These are phyloP conservation scores for Neolamprologus devosi DNA, from an alignment of 2,113 vertebrate genomes.

Conservation along the genomic window DNA sequence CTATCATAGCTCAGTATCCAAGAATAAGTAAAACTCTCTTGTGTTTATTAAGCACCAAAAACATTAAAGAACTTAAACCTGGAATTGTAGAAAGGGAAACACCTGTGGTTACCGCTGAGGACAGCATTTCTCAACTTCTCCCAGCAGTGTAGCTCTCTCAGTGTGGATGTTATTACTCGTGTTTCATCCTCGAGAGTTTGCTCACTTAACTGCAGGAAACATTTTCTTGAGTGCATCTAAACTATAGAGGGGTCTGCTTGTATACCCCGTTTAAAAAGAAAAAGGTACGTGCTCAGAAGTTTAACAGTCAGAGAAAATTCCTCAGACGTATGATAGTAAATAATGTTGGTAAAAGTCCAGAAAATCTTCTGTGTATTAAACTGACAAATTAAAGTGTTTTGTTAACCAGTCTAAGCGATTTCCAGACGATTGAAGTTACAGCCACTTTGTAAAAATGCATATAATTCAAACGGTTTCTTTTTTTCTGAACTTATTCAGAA, in stretches of 20 bases:
- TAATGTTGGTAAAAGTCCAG: neutral
- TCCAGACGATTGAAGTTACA: neutral
- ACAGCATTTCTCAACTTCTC: neutral
- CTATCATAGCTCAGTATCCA: neutral
- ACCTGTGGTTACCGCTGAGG: neutral
- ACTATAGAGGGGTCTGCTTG: neutral
- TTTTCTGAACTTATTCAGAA: neutral
- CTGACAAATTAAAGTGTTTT: neutral
- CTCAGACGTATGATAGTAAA: neutral
- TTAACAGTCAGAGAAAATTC: conserved; percentile 39
- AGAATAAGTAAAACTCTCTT: neutral
- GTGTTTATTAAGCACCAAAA: neutral
- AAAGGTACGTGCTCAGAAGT: neutral
- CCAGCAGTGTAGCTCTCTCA: neutral
- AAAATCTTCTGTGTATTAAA: neutral
- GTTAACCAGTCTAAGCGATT: neutral
- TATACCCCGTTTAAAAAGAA: neutral
- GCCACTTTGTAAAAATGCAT: neutral
- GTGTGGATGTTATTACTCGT: neutral
- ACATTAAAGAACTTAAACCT: neutral
- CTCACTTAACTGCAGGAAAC: neutral
- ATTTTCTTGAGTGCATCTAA: neutral
- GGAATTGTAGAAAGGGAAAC: neutral
- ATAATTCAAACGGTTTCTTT: neutral
- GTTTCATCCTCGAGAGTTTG: neutral